Base-by-base conservation (phyloP, 2,797 vertebrate species). In the Cryptoprocta ferox region DNA sequence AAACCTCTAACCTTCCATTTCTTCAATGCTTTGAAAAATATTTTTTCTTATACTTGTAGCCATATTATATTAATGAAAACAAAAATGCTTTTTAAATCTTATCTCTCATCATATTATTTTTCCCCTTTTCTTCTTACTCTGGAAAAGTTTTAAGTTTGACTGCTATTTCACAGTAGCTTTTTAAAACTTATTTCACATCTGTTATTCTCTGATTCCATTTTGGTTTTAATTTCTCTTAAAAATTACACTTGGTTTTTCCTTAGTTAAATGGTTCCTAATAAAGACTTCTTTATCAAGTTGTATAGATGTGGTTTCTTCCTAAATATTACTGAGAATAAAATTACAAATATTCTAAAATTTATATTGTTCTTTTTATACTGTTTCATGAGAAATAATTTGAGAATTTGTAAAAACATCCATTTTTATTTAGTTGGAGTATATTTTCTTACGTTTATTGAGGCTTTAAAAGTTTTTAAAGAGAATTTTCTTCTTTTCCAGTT, bases 351-450 rank as follows among this genome's bases (percentile, higher is more conserved):
- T 92, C 45, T 81, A 21, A 83, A 94, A 48, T 79, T 56, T 42
- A 18, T 76, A 63, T 85, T 91, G 6, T 63, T 0, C 1, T 59
- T 94, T 85, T 85, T n/a, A 61, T 88, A 86, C 79, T 59, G 28
- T 70, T 95, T 80, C 26, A 65, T 93, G 89, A 56, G 63, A 94
- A 45, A 90, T 85, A 50, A 59, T 90, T 91, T 95, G 37, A 82
- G 15, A 78, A 12, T 84, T 89, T 88, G 28, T 12, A 11, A 59
- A 78, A 89, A 76, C 1, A 1, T 88, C 21, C 16, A 59, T 76
- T 92, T 97, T 12, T 89, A 21, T 80, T 94, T 94, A 59, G 75
- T 75, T 71, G 45, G 5, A 39, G n/a, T 85, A 35, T 56, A 21
- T 90, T 48, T 92, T 87, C 39, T 66, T 81, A 75, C 42, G 11